These are phyloP conservation scores for Drosophila gunungcola DNA, from an alignment of 1,140 invertebrate genomes.

Conservation along the genomic window DNA sequence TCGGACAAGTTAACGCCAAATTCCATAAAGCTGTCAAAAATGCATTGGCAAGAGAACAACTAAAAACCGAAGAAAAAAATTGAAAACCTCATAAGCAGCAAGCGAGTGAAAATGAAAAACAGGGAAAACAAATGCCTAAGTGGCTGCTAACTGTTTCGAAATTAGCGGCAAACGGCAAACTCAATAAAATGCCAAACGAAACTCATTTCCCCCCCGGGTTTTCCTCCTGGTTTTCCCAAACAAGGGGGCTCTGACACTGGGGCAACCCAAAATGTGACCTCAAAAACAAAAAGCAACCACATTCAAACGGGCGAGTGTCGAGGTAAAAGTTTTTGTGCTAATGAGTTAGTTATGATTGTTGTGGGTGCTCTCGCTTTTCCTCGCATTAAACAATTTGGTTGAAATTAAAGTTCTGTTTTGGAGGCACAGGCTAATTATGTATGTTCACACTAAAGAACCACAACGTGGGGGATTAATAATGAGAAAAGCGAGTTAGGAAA, in stretches of 20 bases:
- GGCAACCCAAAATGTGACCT: constrained; percentile 73
- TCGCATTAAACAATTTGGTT: constrained; percentile 38
- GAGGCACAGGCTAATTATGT: constrained; percentile 36
- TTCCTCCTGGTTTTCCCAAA: background rate
- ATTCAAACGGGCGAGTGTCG: background rate
- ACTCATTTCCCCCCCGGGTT: constrained; percentile 17
- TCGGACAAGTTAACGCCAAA: constrained; percentile 24
- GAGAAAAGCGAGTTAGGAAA: background rate
- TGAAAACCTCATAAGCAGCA: background rate
- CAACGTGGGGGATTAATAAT: background rate
- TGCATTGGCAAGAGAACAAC: constrained; percentile 31
- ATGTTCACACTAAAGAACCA: constrained; percentile 6
- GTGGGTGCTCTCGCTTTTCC: constrained; percentile 1
- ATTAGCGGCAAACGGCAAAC: constrained; percentile 57
- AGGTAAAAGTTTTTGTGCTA: constrained; percentile 62
- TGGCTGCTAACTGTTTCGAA: constrained; percentile 67
- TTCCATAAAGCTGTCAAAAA: constrained; percentile 25
- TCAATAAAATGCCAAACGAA: constrained; percentile 54
- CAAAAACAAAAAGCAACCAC: constrained; percentile 34
- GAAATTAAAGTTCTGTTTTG: constrained; percentile 28
- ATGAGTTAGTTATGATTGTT: constrained; percentile 71
- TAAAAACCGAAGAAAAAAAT: background rate
- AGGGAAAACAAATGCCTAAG: constrained; percentile 50
- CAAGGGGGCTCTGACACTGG: constrained; percentile 48
- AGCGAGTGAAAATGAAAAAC: background rate